Evolutionary conservation across 2,113 vertebrate genomes (phyloP), one percentile per base, ranked within the genome.

Genomic region (Dissostichus mawsoni): DNA sequence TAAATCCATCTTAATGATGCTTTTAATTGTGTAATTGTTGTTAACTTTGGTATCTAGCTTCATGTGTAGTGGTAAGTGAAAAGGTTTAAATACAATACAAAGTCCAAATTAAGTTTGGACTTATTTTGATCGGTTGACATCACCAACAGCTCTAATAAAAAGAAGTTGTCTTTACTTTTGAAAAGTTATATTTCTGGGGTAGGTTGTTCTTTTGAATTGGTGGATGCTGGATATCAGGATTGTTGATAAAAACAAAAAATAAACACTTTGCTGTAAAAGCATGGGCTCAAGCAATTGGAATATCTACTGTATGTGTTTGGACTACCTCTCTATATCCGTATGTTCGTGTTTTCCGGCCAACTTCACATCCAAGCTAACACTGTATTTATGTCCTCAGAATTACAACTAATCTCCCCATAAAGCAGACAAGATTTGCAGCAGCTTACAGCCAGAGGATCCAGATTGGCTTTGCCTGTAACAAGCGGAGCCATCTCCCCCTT

Each of bases 351-450:
- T 78, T 78, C 77, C 36, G 69, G 69, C 81, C 78, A 48, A 76
- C 64, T 75, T 81, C 63, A 64, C 74, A 87, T 85, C 83, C 73
- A 69, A 77, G 81, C 83, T 86, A 82, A 91, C 86, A 23, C 84
- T 18, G 69, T 83, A 84, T 90, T 90, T 86, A 87, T 89, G 90
- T 85, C 81, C 77, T 76, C 70, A 76, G 87, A 92, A 90, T 87
- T 90, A 81, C 87, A 84, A 80, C 86, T 93, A 92, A 92, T 92
- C 92, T 90, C 81, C 89, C 81, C 86, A 88, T 92, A 89, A 92
- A 87, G 84, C 84, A 81, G 87, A 87, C 74, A 83, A 61, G 92
- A 92, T 84, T 91, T 90, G 88, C 87, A 90, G 89, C 85, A 88
- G 89, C 85, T 93, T 86, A 91, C 86, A 91, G 90, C 65, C 74